Base-by-base conservation (phyloP, 1,140 invertebrate genomes). In the Cherax quadricarinatus region DNA sequence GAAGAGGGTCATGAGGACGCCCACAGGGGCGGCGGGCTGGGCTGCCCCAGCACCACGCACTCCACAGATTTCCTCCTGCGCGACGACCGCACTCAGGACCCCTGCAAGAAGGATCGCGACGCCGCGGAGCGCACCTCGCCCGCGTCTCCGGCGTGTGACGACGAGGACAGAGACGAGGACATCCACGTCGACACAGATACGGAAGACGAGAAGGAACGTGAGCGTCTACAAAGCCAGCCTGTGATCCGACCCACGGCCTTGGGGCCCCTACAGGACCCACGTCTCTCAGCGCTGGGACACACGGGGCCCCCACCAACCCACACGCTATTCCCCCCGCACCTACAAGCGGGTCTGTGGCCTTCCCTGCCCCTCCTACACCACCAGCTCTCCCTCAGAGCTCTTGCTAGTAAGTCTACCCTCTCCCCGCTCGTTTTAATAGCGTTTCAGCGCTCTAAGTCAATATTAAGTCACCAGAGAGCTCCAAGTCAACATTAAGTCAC, bases 181-280 rank as follows among this genome's bases (percentile, higher is more conserved):
- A 86, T 91, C 41, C 89, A 91, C 75, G 89, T 91, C n/a, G 89
- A 91, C 75, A 91, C 89, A n/a, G 89, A 91, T 84, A 86, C 89
- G 7, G 89, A 91, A 83, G 89, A 91, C 30, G 89, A 91, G 84
- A 91, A 91, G 84, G 89, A 90, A 49, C 62, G 89, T 7, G 89
- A 91, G 12, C 84, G 89, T 21, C 73, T 89, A 12, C 81, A 62
- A 41, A 30, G 84, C 18, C 88, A 84, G 75, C 89, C 89, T 21
- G 84, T 91, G 51, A 86, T 91, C 73, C 62, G 89, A 81, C 89
- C 89, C 83, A 91, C 89, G 70, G 89, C 89, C 75, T 75, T 91
- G 57, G 89, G 89, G 12, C 89, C 89, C 3, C 48, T 91, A 30
- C 89, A 91, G 84, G 89, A 91, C 84, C 89, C 89, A 7, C 83